Evolutionary conservation across 2,113 vertebrate genomes (phyloP), one percentile per base, ranked within the genome.

Genomic region (Madoqua kirkii): DNA sequence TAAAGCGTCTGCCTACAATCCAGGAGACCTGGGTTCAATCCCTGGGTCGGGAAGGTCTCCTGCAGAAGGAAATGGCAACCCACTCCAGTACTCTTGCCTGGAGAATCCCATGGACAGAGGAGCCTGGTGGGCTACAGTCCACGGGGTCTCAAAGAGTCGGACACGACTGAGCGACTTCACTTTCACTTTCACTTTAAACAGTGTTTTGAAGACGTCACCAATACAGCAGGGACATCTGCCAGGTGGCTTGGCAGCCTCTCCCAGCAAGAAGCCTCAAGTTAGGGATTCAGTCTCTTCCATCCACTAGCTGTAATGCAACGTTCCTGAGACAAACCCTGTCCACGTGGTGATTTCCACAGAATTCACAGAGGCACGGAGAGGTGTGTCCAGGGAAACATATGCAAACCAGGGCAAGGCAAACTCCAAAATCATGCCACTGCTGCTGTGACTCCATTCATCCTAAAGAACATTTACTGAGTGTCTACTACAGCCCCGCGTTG

Each of bases 301-400:
- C 40, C 17, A 57, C 57, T 57, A 45, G 52, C 1, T 29, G 19
- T 33, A 23, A 54, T 3, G 23, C 5, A 23, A 81, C 16, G 27
- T 60, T 79, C 90, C 96, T 0, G 3, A 31, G 14, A 54, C 43
- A 54, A 82, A 86, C 36, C 25, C 12, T 33, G 43, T 45, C 81
- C 40, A 25, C 40, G 62, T 11, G 48, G 82, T 40, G 31, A 40
- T 19, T 60, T 59, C n/a, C 31, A 33, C 0, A 33, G 31, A 31
- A 13, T 13, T 52, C 95, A 67, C 25, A 31, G 83, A 57, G 31
- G 7, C 57, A 16, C 4, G 4, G 19, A 45, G 59, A 84, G 33
- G 36, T 3, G 0, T 7, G 2, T 31, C 33, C 33, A 19, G 57
- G 55, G 43, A 45, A 67, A 45, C 11, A 23, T 36, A 3, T 14